These are phyloP conservation scores for Spermophilus dauricus DNA, from an alignment of 2,113 vertebrate species.

Conservation along the genomic window DNA sequence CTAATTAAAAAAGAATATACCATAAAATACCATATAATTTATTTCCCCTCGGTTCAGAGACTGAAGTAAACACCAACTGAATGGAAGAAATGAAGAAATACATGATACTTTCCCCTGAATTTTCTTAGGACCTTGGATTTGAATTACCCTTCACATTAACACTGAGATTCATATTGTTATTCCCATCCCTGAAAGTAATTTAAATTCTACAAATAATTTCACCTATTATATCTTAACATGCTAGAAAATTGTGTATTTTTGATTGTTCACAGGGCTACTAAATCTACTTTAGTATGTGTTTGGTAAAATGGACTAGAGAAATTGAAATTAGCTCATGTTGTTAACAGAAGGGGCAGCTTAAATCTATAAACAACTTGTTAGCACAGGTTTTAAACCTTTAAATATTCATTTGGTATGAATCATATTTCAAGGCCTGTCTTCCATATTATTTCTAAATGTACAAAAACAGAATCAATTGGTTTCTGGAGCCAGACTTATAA, in stretches of 20 bases:
- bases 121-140: background rate
- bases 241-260: background rate
- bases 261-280: slow-evolving; percentile 44
- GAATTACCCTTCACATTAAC: background rate
- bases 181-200: background rate
- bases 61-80: background rate
- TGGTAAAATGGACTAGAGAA: slow-evolving; percentile 52
- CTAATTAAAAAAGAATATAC: too few relatives aligned
- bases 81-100: background rate
- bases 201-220: slow-evolving; percentile 10
- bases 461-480: slow-evolving; percentile 60
- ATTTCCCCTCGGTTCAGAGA: background rate
- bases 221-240: slow-evolving; percentile 39
- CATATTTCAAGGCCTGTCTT: slow-evolving; percentile 46
- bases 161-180: background rate
- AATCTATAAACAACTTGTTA: slow-evolving; percentile 80
- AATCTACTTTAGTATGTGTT: slow-evolving; percentile 54
- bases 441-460: slow-evolving; percentile 66
- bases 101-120: accelerated
- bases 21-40: background rate
- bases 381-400: slow-evolving; percentile 71
- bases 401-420: slow-evolving; percentile 79
- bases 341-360: slow-evolving; percentile 72
- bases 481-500: slow-evolving; percentile 54
- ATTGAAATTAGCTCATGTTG: slow-evolving; percentile 63